These are phyloP conservation scores for Mystacornis crossleyi DNA, from an alignment of 2,113 vertebrate genomes.

Conservation along the genomic window DNA sequence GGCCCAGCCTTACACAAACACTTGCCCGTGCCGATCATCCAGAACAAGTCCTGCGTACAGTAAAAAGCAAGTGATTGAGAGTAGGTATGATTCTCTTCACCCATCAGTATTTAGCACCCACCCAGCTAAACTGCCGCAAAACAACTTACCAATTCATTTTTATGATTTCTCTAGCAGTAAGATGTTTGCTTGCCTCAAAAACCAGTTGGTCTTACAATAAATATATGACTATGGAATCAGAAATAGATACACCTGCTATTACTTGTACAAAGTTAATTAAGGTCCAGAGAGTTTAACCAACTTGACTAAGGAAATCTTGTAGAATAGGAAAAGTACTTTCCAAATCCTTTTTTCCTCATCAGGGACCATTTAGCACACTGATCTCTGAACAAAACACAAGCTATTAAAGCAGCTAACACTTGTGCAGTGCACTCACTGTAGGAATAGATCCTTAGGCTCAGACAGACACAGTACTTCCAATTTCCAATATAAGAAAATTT, in stretches of 20 bases:
- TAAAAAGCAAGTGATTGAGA: neutral
- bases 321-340: neutral
- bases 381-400: neutral
- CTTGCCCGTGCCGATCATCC: neutral
- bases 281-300: neutral
- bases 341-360: neutral
- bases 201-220: neutral
- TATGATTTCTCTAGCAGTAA: rapidly evolving
- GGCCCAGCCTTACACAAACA: neutral
- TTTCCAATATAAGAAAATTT: neutral
- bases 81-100: neutral
- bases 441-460: neutral
- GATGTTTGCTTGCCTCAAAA: neutral
- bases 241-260: neutral
- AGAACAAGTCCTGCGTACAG: neutral
- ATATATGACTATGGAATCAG: neutral
- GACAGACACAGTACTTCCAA: neutral
- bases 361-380: neutral
- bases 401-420: neutral
- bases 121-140: neutral
- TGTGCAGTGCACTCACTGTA: neutral
- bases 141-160: neutral
- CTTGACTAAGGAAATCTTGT: neutral
- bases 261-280: neutral
- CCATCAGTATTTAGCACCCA: neutral